These are phyloP conservation scores for Bubalus kerabau DNA, from an alignment of 2,113 vertebrate species.

Conservation along the genomic window DNA sequence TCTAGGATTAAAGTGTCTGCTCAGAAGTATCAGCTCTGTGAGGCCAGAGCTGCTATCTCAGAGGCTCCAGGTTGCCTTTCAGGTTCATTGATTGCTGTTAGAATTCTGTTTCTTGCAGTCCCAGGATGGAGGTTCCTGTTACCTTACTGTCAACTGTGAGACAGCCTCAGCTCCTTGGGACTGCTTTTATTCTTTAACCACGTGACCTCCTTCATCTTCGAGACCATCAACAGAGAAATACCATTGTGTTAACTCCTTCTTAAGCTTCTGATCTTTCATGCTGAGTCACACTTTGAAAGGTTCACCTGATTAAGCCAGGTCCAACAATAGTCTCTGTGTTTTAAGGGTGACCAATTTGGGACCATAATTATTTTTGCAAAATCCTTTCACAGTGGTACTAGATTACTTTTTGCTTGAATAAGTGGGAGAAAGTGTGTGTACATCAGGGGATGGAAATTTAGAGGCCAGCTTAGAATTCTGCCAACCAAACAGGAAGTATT, in stretches of 20 bases:
- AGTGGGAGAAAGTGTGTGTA: neutral
- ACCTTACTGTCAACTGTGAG: neutral
- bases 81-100: neutral
- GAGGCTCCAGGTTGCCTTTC: neutral
- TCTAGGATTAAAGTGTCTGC: neutral
- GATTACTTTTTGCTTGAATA: neutral
- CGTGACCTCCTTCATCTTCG: neutral
- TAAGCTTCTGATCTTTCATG: neutral
- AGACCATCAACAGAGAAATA: neutral
- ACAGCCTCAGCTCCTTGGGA: neutral
- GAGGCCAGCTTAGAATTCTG: neutral
- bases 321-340: neutral
- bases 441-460: neutral
- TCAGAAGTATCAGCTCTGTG: neutral
- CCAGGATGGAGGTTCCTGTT: neutral
- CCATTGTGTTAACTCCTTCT: neutral
- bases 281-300: neutral
- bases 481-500: neutral
- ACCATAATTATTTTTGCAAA: neutral
- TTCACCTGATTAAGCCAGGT: neutral
- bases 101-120: neutral
- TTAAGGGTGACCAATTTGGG: neutral
- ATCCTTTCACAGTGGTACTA: neutral
- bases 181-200: neutral
- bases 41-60: neutral